Evolutionary conservation across 2,797 vertebrate species (phyloP).

Genomic region (Esox lucius): DNA sequence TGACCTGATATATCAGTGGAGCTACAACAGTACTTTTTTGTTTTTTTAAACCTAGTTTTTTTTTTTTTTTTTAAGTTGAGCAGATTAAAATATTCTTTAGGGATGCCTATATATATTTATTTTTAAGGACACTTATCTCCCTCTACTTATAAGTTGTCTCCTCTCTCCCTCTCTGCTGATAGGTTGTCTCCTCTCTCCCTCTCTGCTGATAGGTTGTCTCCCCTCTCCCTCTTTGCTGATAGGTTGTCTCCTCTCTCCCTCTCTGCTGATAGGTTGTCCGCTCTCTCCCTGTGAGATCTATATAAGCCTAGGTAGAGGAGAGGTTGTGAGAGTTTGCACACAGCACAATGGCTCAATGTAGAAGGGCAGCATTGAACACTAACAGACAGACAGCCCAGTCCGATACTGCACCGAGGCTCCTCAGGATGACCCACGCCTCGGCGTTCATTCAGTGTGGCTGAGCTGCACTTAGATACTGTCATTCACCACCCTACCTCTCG

Average conservation of each 20-base stretch:
- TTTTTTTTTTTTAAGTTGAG: slow-evolving; percentile 9
- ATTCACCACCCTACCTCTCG: slow-evolving; percentile 37
- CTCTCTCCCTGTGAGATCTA: not conserved
- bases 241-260: too few species aligned
- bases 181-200: too few species aligned
- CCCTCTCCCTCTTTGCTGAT: too few species aligned
- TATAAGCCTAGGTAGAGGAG: not conserved
- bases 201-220: too few species aligned
- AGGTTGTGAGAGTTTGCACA: not conserved
- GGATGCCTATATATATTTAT: slow-evolving; percentile 9
- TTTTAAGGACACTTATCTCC: not conserved
- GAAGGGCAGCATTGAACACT: not conserved
- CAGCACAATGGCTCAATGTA: not conserved
- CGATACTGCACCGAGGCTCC: not conserved
- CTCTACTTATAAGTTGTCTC: too few species aligned
- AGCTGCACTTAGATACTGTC: slow-evolving; percentile 35
- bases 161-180: too few species aligned
- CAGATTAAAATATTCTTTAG: slow-evolving; percentile 1
- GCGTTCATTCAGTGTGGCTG: not conserved
- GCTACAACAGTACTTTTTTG: not conserved
- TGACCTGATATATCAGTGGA: not conserved
- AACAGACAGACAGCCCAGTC: slow-evolving; percentile 23
- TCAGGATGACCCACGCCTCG: slow-evolving; percentile 12
- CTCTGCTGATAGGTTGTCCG: too few species aligned
- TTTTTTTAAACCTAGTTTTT: not conserved